Base-by-base conservation (phyloP, 2,113 vertebrate genomes). In the Gasterosteus aculeatus region DNA sequence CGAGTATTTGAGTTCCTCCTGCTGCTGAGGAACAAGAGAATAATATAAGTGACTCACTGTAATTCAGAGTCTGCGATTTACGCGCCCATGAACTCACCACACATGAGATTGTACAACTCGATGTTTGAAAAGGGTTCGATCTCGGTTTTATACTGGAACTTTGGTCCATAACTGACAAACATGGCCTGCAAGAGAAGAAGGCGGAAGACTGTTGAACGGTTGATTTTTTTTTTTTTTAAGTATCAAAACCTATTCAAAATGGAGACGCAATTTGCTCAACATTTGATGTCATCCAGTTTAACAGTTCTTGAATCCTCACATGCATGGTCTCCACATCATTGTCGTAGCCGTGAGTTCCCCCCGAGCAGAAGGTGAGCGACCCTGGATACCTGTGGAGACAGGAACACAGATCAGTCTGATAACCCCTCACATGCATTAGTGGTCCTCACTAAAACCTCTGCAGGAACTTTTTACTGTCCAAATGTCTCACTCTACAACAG, bases 61-160 rank as follows among this genome's bases (percentile, higher is more conserved):
- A 16, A 49, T 49, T 19, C 18, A 19, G 33, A 26, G 64, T n/a
- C 41, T 44, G 26, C 1, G 10, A 10, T 49, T 46, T n/a, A n/a
- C 5, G 33, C 33, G 19, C 0, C 16, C 11, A 8, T 15, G 2
- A 39, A 89, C 92, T 89, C 77, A 95, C 94, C 94, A 78, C 94
- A 95, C 94, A 95, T 94, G 2, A 95, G 89, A 47, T 95, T 95
- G 85, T 95, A 95, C 0, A 95, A 85, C 81, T 95, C 94, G 10
- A 93, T 76, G 77, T 94, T 94, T 70, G 91, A 85, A 61, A 95
- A 95, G 0, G 94, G 93, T 10, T 95, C 91, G 0, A 94, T 85
- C 49, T 88, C 69, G 0, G 78, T 89, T 47, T 80, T 26, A 9
- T 35, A 10, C 0, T 39, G 62, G 76, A 95, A 95, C 79, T 93